Base-by-base conservation (phyloP, 35 echinoderm and acorn worm species). In the Ophiothrix spiculata region DNA sequence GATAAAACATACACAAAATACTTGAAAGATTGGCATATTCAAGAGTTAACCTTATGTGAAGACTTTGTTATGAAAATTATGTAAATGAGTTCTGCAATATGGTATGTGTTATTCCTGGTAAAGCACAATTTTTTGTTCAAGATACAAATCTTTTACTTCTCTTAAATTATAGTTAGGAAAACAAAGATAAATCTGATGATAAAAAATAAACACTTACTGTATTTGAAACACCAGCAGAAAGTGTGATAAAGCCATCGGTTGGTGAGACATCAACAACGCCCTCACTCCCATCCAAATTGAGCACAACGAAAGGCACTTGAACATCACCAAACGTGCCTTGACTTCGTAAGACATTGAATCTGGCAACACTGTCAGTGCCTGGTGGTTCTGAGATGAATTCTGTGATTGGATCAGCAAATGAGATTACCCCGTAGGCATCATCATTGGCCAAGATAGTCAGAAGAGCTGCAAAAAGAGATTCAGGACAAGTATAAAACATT, bases 361-460 rank as follows among this genome's bases (percentile, higher is more conserved):
- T 85, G 19, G 95, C 95, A 33, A 93, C 88, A 25, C 91, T 93
- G 32, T 80, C 76, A 32, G 82, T 73, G n/a, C 82, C 91, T 14
- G 88, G 54, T 4, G 95, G 95, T 39, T 97, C 95, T 39, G 37
- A 37, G 40, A 97, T 93, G 35, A 82, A 86, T 31, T 91, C 54
- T 0, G 32, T 40, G 21, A 37, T 42, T 0, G 81, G 54, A 28
- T 75, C 56, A 32, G 86, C 84, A 75, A 98, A 98, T 35, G 82
- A 86, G 11, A 98, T 84, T 49, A 98, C 80, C 3, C 95, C 95
- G 75, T 89, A 98, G 34, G 95, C 95, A 83, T 98, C 79, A 74
- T 98, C 91, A 32, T 91, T 98, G 29, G 95, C 86, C 41, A 81
- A 35, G 74, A 97, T 97, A 31, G 42, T 91, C 45, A 94, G 63